Evolutionary conservation across 2,113 vertebrate species (phyloP).

Genomic region (Cyprichromis sp.): DNA sequence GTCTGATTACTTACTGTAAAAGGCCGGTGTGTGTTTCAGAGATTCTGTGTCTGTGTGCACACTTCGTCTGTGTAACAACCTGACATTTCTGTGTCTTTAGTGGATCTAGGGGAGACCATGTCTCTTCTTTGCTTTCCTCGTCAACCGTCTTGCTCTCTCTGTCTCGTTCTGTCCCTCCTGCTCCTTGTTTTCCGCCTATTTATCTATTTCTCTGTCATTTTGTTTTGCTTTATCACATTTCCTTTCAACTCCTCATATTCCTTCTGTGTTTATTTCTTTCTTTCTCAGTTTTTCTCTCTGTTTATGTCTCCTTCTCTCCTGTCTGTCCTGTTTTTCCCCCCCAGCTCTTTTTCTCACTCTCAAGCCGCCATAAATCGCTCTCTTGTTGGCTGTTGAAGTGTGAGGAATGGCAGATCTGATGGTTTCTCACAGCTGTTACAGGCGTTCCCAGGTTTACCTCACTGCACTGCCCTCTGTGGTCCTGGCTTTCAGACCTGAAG

Average conservation of each 20-base stretch:
- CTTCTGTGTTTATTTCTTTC: slow-evolving; percentile 34
- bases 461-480: slow-evolving; percentile 38
- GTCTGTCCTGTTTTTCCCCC: not conserved
- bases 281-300: not conserved
- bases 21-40: not conserved
- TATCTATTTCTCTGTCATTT: slow-evolving; percentile 10
- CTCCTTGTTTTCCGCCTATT: not conserved
- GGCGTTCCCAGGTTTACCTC: slow-evolving; percentile 44
- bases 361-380: slow-evolving; percentile 48
- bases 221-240: not conserved
- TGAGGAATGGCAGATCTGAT: slow-evolving; percentile 64
- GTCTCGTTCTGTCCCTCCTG: not conserved
- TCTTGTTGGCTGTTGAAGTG: slow-evolving; percentile 68
- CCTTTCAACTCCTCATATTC: not conserved
- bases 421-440: slow-evolving; percentile 60
- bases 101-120: not conserved
- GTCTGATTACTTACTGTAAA: not conserved
- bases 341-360: slow-evolving; percentile 1
- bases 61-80: not conserved
- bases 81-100: not conserved
- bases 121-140: not conserved
- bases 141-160: not conserved
- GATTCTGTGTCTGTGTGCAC: not conserved
- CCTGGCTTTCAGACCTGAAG: slow-evolving; percentile 23
- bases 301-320: slow-evolving; percentile 38